Conservation (phyloP, 2,888 invertebrate genomes). For the Epinotia demarniana region DNA sequence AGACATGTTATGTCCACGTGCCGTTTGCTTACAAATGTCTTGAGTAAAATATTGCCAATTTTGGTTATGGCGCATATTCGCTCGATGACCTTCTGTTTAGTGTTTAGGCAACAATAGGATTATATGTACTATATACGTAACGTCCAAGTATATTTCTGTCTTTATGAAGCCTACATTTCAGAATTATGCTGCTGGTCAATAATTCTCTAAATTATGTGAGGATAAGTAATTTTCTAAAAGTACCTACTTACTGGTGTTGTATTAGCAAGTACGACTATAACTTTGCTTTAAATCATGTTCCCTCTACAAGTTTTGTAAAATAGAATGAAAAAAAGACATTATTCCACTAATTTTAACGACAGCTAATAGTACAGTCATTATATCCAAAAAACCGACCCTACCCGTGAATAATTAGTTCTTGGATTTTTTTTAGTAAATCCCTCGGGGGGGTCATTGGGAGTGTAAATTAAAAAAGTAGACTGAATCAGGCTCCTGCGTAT, state of each 20-base stretch:
- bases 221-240: conserved; percentile 10
- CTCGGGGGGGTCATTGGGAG: no score
- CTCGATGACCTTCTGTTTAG: conserved; percentile 36
- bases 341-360: no score
- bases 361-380: no score
- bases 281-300: not conserved
- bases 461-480: no score
- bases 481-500: no score
- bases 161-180: conserved; percentile 16
- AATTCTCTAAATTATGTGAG: not conserved
- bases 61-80: conserved; percentile 30
- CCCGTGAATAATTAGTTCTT: no score
- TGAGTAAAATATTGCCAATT: conserved; percentile 40
- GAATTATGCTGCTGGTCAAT: conserved; percentile 2
- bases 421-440: no score
- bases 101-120: conserved; percentile 33
- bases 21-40: conserved; percentile 41
- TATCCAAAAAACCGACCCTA: no score
- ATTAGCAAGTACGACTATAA: not conserved
- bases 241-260: not conserved
- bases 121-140: not conserved
- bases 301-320: not conserved
- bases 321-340: not conserved
- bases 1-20: conserved; percentile 44
- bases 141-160: conserved; percentile 14